Evolutionary conservation across 2,113 vertebrate species (phyloP).

Genomic region (Ciconia maguari): DNA sequence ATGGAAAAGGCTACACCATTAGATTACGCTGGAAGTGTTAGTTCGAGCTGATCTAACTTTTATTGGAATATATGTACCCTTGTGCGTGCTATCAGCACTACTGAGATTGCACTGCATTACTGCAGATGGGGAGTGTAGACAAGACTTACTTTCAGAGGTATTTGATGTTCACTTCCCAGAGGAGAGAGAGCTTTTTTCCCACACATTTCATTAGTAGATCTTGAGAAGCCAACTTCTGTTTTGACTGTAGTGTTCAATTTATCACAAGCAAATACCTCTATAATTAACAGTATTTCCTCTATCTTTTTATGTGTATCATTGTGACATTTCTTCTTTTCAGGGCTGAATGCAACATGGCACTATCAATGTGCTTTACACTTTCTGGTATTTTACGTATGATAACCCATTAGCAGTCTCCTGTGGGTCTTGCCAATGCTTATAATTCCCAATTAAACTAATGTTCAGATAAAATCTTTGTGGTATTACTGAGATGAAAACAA

Average conservation of each 20-base stretch:
- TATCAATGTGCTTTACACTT: not conserved
- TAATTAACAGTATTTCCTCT: not conserved
- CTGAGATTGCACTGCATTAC: not conserved
- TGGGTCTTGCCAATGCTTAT: not conserved
- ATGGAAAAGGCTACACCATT: not conserved
- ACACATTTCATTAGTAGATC: not conserved
- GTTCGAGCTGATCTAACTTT: not conserved
- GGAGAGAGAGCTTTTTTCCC: not conserved
- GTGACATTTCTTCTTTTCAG: not conserved
- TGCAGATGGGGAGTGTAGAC: not conserved
- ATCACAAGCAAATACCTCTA: not conserved
- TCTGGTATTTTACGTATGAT: not conserved
- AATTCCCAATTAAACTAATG: not conserved
- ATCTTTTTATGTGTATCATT: not conserved
- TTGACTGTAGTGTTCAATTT: not conserved
- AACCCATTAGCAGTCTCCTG: constrained; percentile 4
- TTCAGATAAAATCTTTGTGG: constrained; percentile 27
- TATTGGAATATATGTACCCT: not conserved
- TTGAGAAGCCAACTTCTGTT: not conserved
- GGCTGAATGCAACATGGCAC: not conserved
- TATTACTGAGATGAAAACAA: not conserved
- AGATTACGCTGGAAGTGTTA: not conserved
- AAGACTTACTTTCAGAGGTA: not conserved
- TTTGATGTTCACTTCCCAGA: not conserved
- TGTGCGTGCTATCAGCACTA: not conserved